phyloP scores from a whole-genome alignment of 2,797 vertebrate genomes.

The Triplophysa yarkandensis region DNA sequence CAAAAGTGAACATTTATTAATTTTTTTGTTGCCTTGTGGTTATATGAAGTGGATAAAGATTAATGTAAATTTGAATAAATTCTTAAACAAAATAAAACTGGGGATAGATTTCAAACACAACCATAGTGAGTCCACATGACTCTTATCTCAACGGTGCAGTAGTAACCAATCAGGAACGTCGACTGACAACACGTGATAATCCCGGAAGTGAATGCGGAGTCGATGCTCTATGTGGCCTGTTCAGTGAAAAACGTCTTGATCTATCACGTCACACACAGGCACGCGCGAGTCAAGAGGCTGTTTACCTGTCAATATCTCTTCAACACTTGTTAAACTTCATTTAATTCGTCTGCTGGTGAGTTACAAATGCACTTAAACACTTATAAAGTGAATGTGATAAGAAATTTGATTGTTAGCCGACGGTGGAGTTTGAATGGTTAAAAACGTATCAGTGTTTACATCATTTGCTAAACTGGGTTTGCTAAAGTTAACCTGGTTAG shows the following conservation, averaged over 20 bases:
- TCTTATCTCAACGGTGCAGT: neutral
- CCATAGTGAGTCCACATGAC: no score
- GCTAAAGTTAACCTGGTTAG: neutral
- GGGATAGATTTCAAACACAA: no score
- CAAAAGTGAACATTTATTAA: no score
- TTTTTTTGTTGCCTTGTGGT: no score
- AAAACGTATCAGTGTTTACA: neutral
- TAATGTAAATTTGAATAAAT: no score
- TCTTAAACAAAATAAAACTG: no score
- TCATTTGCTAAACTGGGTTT: neutral
- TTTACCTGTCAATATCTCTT: conserved; percentile 26
- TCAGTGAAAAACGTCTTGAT: neutral
- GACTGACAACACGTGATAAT: neutral
- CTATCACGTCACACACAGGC: neutral
- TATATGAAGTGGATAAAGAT: no score
- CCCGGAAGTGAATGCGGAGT: conserved; percentile 5
- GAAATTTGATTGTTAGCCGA: neutral
- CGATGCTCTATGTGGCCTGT: neutral
- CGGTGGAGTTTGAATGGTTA: neutral
- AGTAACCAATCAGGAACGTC: conserved; percentile 14
- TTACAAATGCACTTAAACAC: neutral
- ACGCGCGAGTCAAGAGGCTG: neutral
- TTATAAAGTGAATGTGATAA: neutral
- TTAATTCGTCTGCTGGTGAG: conserved; percentile 23
- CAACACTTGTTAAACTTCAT: neutral